Percentiles rank a stretch among this genome's conserved stretches.
phyloP scores from a whole-genome alignment of 2,888 invertebrate species.

The Ophioninae sp. region DNA sequence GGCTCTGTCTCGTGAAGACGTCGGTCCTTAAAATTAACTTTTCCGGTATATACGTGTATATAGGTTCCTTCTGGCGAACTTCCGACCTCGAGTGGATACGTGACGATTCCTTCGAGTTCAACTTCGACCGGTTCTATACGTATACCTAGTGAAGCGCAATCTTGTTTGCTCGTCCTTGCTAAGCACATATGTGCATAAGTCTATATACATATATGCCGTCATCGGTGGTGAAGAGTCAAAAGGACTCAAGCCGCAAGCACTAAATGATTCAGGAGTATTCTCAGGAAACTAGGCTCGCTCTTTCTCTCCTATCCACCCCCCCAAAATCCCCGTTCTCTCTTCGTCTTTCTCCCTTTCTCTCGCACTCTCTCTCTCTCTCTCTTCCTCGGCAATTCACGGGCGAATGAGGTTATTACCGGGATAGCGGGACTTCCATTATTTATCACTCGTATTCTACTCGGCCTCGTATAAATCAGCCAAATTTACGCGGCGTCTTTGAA shows the following conservation, averaged over 20 bases:
- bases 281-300: background rate
- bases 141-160: constrained; percentile 25
- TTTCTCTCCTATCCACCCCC: too few species aligned
- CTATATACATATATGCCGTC: constrained; percentile 16
- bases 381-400: background rate
- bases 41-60: too few species aligned
- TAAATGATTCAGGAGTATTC: constrained; percentile 34
- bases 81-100: constrained; percentile 44
- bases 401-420: background rate
- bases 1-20: background rate
- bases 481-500: background rate
- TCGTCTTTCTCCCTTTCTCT: background rate
- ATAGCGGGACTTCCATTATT: background rate
- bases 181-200: constrained; percentile 1
- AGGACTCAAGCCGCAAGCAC: constrained; percentile 22
- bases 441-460: background rate
- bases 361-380: background rate
- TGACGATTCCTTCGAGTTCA: constrained; percentile 50
- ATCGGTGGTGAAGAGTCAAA: constrained; percentile 18
- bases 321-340: too few species aligned
- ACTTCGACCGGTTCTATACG: constrained; percentile 34
- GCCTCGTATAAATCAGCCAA: background rate
- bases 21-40: background rate
- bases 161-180: constrained; percentile 36
- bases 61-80: constrained; percentile 13